Evolutionary conservation across 2,113 vertebrate genomes (phyloP).

Genomic region (Phaetusa simplex): DNA sequence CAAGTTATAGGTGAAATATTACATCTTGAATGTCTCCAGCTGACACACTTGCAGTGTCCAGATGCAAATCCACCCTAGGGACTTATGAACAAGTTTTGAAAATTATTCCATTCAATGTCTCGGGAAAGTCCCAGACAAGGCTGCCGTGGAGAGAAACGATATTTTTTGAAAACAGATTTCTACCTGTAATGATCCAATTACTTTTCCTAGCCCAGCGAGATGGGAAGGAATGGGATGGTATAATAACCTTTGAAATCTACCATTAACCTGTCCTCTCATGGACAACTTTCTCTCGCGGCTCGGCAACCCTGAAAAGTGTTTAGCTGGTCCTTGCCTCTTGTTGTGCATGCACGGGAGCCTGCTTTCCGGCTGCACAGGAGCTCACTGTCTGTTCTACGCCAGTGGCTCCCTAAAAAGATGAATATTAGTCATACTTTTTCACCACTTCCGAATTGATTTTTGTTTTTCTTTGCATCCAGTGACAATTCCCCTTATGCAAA

Average conservation of each 20-base stretch:
- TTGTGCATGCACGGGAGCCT: accelerated
- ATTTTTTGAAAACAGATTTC: background rate
- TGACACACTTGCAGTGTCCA: background rate
- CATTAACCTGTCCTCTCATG: background rate
- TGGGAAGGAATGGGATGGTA: background rate
- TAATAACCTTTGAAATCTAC: background rate
- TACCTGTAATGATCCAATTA: background rate
- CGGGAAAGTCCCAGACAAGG: background rate
- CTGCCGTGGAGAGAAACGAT: background rate
- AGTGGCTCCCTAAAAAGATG: background rate
- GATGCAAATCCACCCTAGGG: background rate
- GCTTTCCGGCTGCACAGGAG: background rate
- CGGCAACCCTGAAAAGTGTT: background rate
- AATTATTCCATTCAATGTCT: background rate
- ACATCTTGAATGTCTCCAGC: background rate
- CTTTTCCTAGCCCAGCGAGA: background rate
- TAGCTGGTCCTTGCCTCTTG: background rate
- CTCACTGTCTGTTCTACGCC: background rate
- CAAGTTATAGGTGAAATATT: background rate
- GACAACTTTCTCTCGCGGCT: accelerated
- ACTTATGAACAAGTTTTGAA: background rate
- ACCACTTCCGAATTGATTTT: background rate
- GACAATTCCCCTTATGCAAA: background rate
- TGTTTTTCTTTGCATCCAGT: background rate
- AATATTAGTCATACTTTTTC: background rate